phyloP scores from a whole-genome alignment of 2,797 vertebrate species.

The Tamandua tetradactyla region DNA sequence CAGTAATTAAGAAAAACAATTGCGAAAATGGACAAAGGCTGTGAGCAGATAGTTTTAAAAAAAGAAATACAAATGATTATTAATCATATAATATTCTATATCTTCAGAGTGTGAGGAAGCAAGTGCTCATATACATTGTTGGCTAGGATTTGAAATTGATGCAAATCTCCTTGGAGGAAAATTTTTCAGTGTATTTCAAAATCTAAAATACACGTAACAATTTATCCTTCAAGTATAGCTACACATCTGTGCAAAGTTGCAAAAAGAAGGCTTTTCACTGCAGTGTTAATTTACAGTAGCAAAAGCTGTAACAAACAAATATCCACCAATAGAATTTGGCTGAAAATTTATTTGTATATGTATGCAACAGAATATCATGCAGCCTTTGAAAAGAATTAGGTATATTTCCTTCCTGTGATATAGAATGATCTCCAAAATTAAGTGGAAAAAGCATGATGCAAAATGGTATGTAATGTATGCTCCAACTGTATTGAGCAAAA shows the following conservation, averaged over 20 bases:
- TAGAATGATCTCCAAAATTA: constrained; percentile 5
- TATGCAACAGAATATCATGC: not conserved
- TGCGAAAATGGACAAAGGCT: not conserved
- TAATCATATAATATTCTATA: not conserved
- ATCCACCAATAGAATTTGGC: not conserved
- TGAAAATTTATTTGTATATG: not conserved
- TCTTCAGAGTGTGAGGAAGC: not conserved
- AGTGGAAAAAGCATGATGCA: not conserved
- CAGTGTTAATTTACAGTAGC: not conserved
- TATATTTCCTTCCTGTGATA: constrained; percentile 5
- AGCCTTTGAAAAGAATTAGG: constrained; percentile 57
- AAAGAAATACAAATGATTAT: not conserved
- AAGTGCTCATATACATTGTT: not conserved
- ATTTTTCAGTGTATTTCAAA: not conserved
- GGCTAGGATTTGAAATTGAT: not conserved
- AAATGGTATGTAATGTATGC: constrained; percentile 35
- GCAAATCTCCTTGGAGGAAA: not conserved
- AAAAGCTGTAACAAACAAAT: not conserved
- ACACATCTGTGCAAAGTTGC: not conserved
- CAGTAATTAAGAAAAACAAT: constrained; percentile 32
- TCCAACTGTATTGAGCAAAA: constrained; percentile 27
- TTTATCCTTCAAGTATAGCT: not conserved
- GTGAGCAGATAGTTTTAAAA: not conserved
- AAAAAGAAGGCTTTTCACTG: not conserved
- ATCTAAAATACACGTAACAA: constrained; percentile 20